Conservation (phyloP, 1,140 invertebrate genomes). For the Papilio aristodemus region DNA sequence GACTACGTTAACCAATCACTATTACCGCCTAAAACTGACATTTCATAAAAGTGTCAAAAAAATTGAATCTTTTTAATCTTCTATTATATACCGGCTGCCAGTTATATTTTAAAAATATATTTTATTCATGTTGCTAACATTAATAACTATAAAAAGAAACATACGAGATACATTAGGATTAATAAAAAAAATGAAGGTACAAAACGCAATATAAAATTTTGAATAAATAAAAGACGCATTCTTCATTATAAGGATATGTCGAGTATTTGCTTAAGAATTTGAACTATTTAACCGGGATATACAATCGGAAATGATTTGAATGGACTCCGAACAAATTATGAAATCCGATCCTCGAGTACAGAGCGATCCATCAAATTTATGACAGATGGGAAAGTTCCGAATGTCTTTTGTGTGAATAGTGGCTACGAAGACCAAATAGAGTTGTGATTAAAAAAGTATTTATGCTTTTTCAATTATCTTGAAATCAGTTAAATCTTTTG, state of each 20-base stretch:
- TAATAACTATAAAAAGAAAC: too few species aligned
- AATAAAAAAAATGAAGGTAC: too few species aligned
- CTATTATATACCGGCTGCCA: too few species aligned
- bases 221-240: slow-evolving; percentile 32
- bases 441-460: not conserved
- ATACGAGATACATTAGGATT: too few species aligned
- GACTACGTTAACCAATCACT: too few species aligned
- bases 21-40: too few species aligned
- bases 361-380: slow-evolving; percentile 68
- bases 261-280: slow-evolving; percentile 40
- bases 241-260: slow-evolving; percentile 31
- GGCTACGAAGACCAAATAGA: slow-evolving; percentile 33
- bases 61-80: too few species aligned
- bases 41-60: too few species aligned
- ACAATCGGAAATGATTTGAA: slow-evolving; percentile 56
- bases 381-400: slow-evolving; percentile 57
- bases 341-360: slow-evolving; percentile 58
- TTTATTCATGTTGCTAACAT: too few species aligned
- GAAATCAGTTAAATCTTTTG: not conserved
- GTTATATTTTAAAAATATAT: too few species aligned
- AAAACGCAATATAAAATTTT: too few species aligned
- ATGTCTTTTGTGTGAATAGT: slow-evolving; percentile 43
- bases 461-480: not conserved
- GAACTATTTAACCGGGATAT: slow-evolving; percentile 66
- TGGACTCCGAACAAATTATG: slow-evolving; percentile 66